These are phyloP conservation scores for Hecatera dysodea DNA, from an alignment of 2,888 invertebrate genomes.

Conservation along the genomic window DNA sequence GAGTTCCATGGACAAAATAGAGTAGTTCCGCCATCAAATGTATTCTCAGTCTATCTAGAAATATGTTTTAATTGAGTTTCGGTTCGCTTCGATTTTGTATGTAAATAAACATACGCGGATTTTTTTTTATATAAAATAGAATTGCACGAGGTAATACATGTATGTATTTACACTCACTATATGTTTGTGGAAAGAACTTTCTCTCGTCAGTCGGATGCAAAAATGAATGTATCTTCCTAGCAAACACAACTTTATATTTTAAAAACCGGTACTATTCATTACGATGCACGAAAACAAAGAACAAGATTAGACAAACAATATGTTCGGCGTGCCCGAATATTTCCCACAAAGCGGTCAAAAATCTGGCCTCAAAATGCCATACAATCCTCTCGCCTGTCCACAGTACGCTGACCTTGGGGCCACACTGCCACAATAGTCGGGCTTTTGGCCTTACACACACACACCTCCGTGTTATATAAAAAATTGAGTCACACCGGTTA, in stretches of 20 bases:
- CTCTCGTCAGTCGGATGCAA: slow-evolving; percentile 23
- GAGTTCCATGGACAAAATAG: slow-evolving; percentile 42
- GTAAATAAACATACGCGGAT: slow-evolving; percentile 32
- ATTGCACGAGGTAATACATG: slow-evolving; percentile 26
- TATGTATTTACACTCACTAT: slow-evolving; percentile 1
- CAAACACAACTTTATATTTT: slow-evolving; percentile 2
- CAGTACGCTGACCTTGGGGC: slow-evolving; percentile 85
- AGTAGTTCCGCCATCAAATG: slow-evolving; percentile 56
- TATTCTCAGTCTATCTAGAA: slow-evolving; percentile 44
- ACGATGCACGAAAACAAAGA: slow-evolving; percentile 40
- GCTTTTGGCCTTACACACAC: slow-evolving; percentile 71
- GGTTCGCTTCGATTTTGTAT: slow-evolving; percentile 35
- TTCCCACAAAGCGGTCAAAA: slow-evolving; percentile 75
- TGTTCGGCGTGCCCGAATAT: slow-evolving; percentile 48
- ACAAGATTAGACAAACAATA: slow-evolving; percentile 41
- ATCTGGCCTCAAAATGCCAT: slow-evolving; percentile 80
- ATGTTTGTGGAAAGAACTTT: slow-evolving; percentile 41
- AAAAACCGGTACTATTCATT: slow-evolving; percentile 30
- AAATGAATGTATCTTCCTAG: background rate
- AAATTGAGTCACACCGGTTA: slow-evolving; percentile 66
- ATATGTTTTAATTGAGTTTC: slow-evolving; percentile 47
- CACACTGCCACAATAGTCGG: slow-evolving; percentile 83
- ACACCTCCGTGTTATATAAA: slow-evolving; percentile 66
- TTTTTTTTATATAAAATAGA: slow-evolving; percentile 9
- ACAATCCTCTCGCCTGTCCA: slow-evolving; percentile 74